phyloP scores from a whole-genome alignment of 2,888 invertebrate species.

The Drosophila birchii region DNA sequence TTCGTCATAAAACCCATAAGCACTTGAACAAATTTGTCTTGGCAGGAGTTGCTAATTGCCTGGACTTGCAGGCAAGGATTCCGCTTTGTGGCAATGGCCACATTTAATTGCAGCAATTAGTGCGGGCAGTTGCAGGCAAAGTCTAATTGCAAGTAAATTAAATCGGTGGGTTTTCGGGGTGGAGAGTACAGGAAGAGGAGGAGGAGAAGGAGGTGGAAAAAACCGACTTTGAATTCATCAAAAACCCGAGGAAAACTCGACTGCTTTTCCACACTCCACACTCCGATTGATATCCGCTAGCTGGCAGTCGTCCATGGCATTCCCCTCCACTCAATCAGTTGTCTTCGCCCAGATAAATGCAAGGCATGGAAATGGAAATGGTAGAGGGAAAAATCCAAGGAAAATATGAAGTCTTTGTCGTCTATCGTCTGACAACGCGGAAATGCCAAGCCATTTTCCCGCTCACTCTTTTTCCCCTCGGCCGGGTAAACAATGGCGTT shows the following conservation, averaged over 20 bases:
- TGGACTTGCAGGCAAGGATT: slow-evolving; percentile 60
- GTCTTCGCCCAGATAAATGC: slow-evolving; percentile 49
- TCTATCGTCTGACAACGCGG: slow-evolving; percentile 80
- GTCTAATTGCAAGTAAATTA: slow-evolving; percentile 54
- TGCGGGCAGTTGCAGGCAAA: slow-evolving; percentile 38
- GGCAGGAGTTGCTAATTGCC: slow-evolving; percentile 56
- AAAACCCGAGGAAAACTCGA: not conserved
- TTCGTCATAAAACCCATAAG: slow-evolving; percentile 27
- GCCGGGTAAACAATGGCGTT: slow-evolving; percentile 68
- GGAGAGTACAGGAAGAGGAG: not conserved
- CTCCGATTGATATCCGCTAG: slow-evolving; percentile 25
- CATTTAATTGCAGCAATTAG: slow-evolving; percentile 75
- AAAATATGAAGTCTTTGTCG: slow-evolving; percentile 56
- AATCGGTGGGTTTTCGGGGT: slow-evolving; percentile 7
- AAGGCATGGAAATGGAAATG: slow-evolving; percentile 31
- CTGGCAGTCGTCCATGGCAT: slow-evolving; percentile 14
- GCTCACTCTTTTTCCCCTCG: slow-evolving; percentile 2
- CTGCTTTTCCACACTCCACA: slow-evolving; percentile 7
- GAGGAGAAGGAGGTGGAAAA: not conserved
- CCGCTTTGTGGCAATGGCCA: slow-evolving; percentile 39
- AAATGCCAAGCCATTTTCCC: slow-evolving; percentile 66
- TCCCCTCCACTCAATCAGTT: slow-evolving; percentile 38
- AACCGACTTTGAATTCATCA: slow-evolving; percentile 17
- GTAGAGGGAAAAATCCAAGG: slow-evolving; percentile 27
- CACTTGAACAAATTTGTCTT: slow-evolving; percentile 22